A percentile compares a stretch with the other conserved stretches of the same genome.
Evolutionary conservation across 1,140 invertebrate species (phyloP).

Genomic region (Adelges cooleyi): DNA sequence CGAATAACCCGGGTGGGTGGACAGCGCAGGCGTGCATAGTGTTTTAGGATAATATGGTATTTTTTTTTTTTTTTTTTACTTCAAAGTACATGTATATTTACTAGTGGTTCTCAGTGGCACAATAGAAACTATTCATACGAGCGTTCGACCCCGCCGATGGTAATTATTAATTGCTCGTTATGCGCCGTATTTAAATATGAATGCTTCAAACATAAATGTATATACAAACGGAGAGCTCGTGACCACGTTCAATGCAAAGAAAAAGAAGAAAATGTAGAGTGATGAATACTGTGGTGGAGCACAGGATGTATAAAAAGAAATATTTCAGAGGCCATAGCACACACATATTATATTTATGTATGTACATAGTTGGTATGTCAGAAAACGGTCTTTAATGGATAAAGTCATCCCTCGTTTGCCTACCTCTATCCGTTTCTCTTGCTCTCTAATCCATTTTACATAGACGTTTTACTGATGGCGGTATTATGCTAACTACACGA

Average conservation of each 20-base stretch:
- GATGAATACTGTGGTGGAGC: background rate
- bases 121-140: slow-evolving; percentile 18
- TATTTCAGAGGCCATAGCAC: background rate
- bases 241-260: slow-evolving; percentile 7
- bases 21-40: slow-evolving; percentile 27
- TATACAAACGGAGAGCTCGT: slow-evolving; percentile 1
- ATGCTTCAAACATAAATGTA: too few species aligned
- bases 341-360: too few species aligned
- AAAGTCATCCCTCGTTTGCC: background rate
- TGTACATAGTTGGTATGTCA: background rate
- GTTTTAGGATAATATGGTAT: slow-evolving; percentile 19
- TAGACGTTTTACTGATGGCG: background rate
- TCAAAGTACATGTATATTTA: background rate
- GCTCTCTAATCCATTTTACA: background rate
- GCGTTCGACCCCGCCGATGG: slow-evolving; percentile 1
- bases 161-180: slow-evolving; percentile 28
- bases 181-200: slow-evolving; percentile 14
- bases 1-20: slow-evolving; percentile 10
- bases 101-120: slow-evolving; percentile 25
- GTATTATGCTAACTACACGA: background rate
- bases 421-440: background rate
- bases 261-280: background rate
- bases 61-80: background rate
- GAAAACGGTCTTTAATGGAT: slow-evolving; percentile 19
- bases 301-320: background rate